These are phyloP conservation scores for Fundulus diaphanus DNA, from an alignment of 2,797 vertebrate species.

Conservation along the genomic window DNA sequence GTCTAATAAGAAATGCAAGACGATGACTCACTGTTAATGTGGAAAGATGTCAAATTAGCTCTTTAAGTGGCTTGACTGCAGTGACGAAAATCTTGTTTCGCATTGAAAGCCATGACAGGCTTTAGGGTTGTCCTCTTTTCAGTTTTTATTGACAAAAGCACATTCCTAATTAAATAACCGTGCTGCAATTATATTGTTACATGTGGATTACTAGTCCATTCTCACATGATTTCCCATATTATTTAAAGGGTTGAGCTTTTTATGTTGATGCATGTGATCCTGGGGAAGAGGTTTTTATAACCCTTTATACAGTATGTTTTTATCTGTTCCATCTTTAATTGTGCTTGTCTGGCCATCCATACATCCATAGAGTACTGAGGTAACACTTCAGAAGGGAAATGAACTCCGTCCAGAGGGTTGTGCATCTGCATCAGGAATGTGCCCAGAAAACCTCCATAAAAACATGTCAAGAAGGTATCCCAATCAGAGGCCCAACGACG, in stretches of 20 bases:
- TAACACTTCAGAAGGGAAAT: too few relatives aligned
- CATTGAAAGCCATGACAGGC: slow-evolving; percentile 9
- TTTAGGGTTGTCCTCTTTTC: neutral
- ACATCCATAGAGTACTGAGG: neutral
- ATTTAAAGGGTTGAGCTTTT: neutral
- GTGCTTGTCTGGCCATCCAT: too few relatives aligned
- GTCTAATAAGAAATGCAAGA: slow-evolving; percentile 3
- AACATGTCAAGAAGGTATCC: too few relatives aligned
- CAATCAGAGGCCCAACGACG: too few relatives aligned
- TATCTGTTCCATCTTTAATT: neutral
- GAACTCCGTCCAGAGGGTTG: too few relatives aligned
- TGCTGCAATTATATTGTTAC: slow-evolving; percentile 1
- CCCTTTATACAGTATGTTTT: neutral
- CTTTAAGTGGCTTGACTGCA: slow-evolving; percentile 19
- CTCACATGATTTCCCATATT: neutral
- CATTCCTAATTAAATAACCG: slow-evolving; percentile 3
- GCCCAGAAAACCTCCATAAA: too few relatives aligned
- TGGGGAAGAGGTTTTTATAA: neutral
- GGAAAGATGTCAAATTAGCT: slow-evolving; percentile 25
- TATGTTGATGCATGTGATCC: neutral
- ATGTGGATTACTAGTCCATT: neutral
- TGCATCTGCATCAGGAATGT: too few relatives aligned
- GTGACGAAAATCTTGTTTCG: slow-evolving; percentile 1
- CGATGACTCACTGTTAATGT: slow-evolving; percentile 34
- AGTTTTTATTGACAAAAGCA: neutral